These are phyloP conservation scores for Herpailurus yagouaroundi DNA, from an alignment of 2,113 vertebrate genomes.

Conservation along the genomic window DNA sequence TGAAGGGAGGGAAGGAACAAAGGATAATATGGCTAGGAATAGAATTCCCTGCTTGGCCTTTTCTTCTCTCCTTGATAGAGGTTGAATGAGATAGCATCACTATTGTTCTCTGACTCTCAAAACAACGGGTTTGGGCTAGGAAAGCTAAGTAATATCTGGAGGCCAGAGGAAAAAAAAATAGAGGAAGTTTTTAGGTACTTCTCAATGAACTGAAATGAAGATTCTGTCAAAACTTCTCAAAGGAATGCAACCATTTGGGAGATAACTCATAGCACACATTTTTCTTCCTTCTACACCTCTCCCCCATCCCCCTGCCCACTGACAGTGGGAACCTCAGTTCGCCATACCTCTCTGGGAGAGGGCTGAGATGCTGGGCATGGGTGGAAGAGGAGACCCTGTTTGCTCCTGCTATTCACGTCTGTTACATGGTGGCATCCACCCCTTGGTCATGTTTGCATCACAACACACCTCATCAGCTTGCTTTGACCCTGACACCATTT, in stretches of 20 bases:
- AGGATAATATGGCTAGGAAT: not conserved
- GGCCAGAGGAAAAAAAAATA: not conserved
- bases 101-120: not conserved
- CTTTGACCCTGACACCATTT: constrained; percentile 88
- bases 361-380: constrained; percentile 31
- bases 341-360: not conserved
- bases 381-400: constrained; percentile 73
- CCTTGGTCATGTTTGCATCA: constrained; percentile 83
- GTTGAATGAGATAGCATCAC: not conserved
- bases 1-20: not conserved
- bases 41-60: not conserved
- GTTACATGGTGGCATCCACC: constrained; percentile 83
- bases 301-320: not conserved
- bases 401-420: constrained; percentile 77
- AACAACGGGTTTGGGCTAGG: not conserved
- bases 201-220: constrained; percentile 41
- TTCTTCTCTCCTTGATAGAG: not conserved
- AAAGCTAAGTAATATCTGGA: not conserved
- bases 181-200: not conserved
- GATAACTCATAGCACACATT: not conserved
- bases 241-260: not conserved
- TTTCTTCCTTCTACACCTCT: not conserved
- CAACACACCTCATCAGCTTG: constrained; percentile 84
- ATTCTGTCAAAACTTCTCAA: constrained; percentile 20
- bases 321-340: constrained; percentile 43